Conservation (phyloP, 2,797 vertebrate species). For the Eurystomus glaucurus region DNA sequence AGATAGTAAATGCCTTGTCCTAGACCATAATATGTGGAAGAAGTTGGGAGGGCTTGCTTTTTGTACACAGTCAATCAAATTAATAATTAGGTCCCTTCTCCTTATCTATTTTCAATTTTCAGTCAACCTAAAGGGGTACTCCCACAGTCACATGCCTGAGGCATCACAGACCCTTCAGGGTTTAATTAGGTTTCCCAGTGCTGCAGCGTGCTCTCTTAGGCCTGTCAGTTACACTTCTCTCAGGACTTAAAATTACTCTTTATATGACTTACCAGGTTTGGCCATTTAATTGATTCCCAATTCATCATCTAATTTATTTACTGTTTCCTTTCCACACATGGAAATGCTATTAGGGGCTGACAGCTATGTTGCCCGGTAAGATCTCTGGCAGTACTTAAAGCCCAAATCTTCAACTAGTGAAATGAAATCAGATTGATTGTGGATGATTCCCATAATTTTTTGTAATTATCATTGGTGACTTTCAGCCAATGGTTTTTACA, state of each 20-base stretch:
- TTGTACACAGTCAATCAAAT: constrained; percentile 30
- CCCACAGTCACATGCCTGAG: background rate
- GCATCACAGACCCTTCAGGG: constrained; percentile 29
- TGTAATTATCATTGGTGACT: background rate
- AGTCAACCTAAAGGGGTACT: background rate
- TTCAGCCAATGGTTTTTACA: background rate
- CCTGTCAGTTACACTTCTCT: constrained; percentile 47
- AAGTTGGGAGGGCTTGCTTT: background rate
- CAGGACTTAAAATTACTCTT: constrained; percentile 27
- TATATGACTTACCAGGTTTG: constrained; percentile 23
- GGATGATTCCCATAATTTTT: background rate
- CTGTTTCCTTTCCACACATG: background rate
- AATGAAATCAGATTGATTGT: background rate
- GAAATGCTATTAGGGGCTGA: background rate
- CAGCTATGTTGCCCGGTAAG: background rate
- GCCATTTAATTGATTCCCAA: constrained; percentile 53
- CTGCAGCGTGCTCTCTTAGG: background rate
- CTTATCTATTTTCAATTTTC: constrained; percentile 58
- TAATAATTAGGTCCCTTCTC: constrained; percentile 51
- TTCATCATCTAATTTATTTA: constrained; percentile 38
- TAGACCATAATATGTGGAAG: background rate
- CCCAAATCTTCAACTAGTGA: background rate
- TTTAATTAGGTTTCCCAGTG: constrained; percentile 62
- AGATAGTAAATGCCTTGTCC: background rate
- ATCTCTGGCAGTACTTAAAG: background rate